Evolutionary conservation across 2,888 invertebrate species (phyloP).

Genomic region (Proisotoma minuta): DNA sequence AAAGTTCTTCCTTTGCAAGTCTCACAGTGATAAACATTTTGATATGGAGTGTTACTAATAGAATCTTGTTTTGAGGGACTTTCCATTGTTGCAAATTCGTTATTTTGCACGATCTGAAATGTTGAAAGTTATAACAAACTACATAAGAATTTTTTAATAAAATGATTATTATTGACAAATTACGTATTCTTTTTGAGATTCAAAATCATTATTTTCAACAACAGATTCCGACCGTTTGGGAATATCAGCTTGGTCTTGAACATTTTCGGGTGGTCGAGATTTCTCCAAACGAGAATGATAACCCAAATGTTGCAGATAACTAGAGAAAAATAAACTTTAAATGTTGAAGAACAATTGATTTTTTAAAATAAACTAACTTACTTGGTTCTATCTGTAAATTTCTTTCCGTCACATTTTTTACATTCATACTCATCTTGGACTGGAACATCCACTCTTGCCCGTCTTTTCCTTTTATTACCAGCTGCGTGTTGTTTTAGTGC

Average conservation of each 20-base stretch:
- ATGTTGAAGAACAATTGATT: not conserved
- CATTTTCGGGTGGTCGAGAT: too few relatives aligned
- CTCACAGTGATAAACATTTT: conserved; percentile 5
- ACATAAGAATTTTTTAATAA: too few relatives aligned
- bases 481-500: not conserved
- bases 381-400: not conserved
- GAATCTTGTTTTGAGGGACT: too few relatives aligned
- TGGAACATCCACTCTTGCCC: not conserved
- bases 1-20: not conserved
- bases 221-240: too few relatives aligned
- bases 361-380: too few relatives aligned
- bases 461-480: not conserved
- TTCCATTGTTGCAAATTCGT: too few relatives aligned
- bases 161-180: too few relatives aligned
- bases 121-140: too few relatives aligned
- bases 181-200: too few relatives aligned
- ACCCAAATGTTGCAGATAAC: not conserved
- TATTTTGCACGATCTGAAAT: too few relatives aligned
- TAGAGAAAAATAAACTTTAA: not conserved
- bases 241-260: not conserved
- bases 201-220: too few relatives aligned
- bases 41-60: not conserved
- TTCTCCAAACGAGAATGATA: too few relatives aligned
- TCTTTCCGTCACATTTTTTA: not conserved
- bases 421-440: not conserved